phyloP scores from a whole-genome alignment of 2,113 vertebrate genomes.

The Monopterus albus region DNA sequence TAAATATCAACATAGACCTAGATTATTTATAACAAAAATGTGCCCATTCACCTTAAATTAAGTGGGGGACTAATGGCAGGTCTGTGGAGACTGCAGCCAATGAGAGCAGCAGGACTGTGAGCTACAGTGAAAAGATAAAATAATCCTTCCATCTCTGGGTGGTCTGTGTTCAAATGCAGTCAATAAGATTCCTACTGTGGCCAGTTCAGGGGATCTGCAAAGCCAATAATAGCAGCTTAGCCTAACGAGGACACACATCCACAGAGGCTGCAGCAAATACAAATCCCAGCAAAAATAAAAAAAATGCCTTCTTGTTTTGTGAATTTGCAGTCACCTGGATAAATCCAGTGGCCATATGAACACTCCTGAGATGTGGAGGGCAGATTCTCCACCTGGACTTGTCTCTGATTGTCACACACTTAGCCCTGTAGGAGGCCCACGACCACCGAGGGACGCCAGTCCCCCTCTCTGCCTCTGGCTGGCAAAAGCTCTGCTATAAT shows the following conservation, averaged over 20 bases:
- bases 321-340: slow-evolving; percentile 23
- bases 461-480: not conserved
- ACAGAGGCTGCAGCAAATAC: slow-evolving; percentile 3
- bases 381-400: not conserved
- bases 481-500: slow-evolving; percentile 19
- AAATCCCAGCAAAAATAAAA: slow-evolving; percentile 13
- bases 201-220: not conserved
- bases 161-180: not conserved
- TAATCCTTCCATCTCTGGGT: not conserved
- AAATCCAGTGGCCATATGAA: not conserved
- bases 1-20: no score
- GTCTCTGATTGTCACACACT: not conserved
- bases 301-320: slow-evolving; percentile 51
- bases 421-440: slow-evolving; percentile 7
- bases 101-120: not conserved
- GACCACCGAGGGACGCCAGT: not conserved
- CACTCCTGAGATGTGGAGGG: slow-evolving; percentile 4
- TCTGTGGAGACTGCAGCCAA: not conserved
- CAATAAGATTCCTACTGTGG: slow-evolving; percentile 9
- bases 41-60: no score
- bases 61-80: no score
- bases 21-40: no score
- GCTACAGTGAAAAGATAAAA: not conserved
- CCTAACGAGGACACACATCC: slow-evolving; percentile 13
- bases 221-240: slow-evolving; percentile 19